Conservation (phyloP, 2,113 vertebrate species). For the Oreochromis spilurus region DNA sequence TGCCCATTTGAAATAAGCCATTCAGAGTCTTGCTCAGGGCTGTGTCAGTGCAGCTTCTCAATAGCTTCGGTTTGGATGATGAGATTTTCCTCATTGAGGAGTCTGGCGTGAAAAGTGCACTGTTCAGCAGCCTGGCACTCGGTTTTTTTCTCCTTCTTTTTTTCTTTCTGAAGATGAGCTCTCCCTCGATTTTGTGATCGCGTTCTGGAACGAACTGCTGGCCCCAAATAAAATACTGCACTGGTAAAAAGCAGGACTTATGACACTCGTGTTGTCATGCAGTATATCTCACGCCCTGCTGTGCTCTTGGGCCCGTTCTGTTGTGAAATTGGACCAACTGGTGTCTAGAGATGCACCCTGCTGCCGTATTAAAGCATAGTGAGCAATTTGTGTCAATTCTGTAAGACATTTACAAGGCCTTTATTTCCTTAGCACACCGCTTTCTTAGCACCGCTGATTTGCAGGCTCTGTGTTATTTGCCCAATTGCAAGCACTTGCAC, state of each 20-base stretch:
- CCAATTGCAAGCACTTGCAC: background rate
- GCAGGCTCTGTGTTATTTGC: background rate
- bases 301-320: constrained; percentile 43
- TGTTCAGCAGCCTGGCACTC: constrained; percentile 61
- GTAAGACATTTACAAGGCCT: constrained; percentile 11
- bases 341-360: constrained; percentile 48
- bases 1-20: constrained; percentile 18
- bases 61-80: constrained; percentile 43
- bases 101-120: constrained; percentile 61
- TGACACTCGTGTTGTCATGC: constrained; percentile 37
- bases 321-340: constrained; percentile 56
- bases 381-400: constrained; percentile 40
- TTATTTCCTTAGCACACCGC: background rate
- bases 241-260: constrained; percentile 45
- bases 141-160: background rate
- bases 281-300: constrained; percentile 16
- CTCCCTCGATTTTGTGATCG: constrained; percentile 30
- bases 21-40: constrained; percentile 34
- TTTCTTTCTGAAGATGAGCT: constrained; percentile 36
- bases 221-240: constrained; percentile 37
- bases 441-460: background rate
- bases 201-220: constrained; percentile 32
- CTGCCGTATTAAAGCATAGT: constrained; percentile 35
- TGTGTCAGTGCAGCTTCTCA: constrained; percentile 19
- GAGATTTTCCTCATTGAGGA: constrained; percentile 53